Evolutionary conservation across 2,113 vertebrate species (phyloP), one percentile per base, ranked within the genome.

Genomic region (Dendrocopos noguchii): DNA sequence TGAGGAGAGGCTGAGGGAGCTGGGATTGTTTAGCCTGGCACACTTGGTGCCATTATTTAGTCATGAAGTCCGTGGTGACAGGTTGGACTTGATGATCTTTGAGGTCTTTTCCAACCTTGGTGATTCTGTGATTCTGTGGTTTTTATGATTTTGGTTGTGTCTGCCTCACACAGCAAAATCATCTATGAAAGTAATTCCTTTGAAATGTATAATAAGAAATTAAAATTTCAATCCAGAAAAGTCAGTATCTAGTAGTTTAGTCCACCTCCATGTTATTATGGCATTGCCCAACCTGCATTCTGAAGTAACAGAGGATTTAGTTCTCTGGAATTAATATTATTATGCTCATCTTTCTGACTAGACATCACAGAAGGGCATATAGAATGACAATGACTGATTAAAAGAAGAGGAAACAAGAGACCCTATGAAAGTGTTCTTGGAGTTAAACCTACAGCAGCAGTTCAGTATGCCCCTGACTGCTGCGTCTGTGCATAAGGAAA

Each of bases 71-170:
- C 10, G 36, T 39, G 36, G 36, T 39, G 36, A 39, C 36, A 39
- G 36, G 36, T 39, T 39, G 36, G 36, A 39, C 36, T 39, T 11
- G 36, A 39, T 39, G 36, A 39, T 39, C 36, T 39, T 39, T 39
- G 36, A 39, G 36, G 36, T 39, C 36, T 39, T 9, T 39, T 39
- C 36, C 36, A 39, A 39, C 36, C 36, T 39, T 39, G 36, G 36
- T 39, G 36, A 39, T 39, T 11, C 36, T 39, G 36, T 39, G 36
- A 39, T 39, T 9, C 9, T 68, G 33, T 0, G 3, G 25, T 27
- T 4, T 68, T 68, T 28, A 46, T 0, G 1, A 9, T 90, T 86
- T 61, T 76, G 50, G 29, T 28, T 0, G 0, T 29, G 15, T 34
- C 18, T 67, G 44, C 65, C 77, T 46, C 15, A 61, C 25, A 39